Conservation (phyloP, 1,140 invertebrate species). For the Papilio polytes region DNA sequence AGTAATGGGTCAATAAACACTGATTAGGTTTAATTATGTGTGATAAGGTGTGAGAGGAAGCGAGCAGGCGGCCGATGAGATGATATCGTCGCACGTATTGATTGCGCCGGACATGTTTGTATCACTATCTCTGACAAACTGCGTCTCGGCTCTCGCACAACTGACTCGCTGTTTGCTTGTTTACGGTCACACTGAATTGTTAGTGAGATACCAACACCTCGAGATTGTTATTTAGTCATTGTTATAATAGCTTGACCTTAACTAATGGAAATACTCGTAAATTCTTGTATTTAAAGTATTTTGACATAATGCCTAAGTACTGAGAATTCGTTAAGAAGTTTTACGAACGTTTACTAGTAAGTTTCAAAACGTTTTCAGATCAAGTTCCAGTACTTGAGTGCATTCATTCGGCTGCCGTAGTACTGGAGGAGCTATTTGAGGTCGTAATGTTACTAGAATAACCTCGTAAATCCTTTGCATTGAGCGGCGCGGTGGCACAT, state of each 20-base stretch:
- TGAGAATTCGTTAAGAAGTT: background rate
- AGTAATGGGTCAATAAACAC: slow-evolving; percentile 23
- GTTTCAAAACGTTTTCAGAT: background rate
- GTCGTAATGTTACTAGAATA: background rate
- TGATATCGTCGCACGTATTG: slow-evolving; percentile 4
- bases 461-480: slow-evolving; percentile 2
- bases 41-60: background rate
- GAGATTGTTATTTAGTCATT: slow-evolving; percentile 12
- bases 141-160: background rate
- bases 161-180: slow-evolving; percentile 11
- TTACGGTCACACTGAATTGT: slow-evolving; percentile 5
- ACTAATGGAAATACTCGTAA: background rate
- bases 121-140: background rate
- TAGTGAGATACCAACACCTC: background rate
- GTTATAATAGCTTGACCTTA: background rate
- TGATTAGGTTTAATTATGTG: slow-evolving; percentile 11
- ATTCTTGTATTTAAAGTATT: background rate
- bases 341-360: background rate
- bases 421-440: slow-evolving; percentile 1
- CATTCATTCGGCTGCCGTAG: background rate
- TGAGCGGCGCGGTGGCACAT: background rate
- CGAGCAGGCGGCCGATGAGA: background rate
- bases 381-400: background rate
- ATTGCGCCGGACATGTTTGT: slow-evolving; percentile 3
- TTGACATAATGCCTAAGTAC: background rate